Percentiles rank a stretch among this genome's conserved stretches.
Conservation (phyloP, 2,113 vertebrate genomes). For the Thamnophis sirtalis region DNA sequence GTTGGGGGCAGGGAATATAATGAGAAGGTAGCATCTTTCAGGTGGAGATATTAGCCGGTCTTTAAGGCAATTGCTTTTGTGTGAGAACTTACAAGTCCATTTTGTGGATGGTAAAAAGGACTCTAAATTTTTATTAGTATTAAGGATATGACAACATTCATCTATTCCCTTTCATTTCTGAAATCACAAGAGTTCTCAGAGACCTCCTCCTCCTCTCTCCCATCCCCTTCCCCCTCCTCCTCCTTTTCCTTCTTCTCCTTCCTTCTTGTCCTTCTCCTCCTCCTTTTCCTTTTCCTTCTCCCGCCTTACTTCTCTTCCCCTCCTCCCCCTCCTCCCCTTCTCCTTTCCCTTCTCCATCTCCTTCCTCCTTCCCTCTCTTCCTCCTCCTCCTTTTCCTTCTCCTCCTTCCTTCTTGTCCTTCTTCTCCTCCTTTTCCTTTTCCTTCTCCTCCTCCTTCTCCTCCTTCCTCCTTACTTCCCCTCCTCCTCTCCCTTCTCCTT, state of each 20-base stretch:
- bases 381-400: too few species aligned
- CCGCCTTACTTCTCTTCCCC: too few species aligned
- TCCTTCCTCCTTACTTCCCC: too few species aligned
- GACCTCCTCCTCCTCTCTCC: not conserved
- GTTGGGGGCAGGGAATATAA: not conserved
- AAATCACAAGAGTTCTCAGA: not conserved
- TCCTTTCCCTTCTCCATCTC: too few species aligned
- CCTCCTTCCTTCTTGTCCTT: too few species aligned
- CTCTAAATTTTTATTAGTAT: not conserved
- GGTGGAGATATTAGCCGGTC: not conserved
- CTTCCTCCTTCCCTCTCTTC: accelerated
- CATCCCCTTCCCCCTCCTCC: not conserved
- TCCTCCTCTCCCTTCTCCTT: too few species aligned
- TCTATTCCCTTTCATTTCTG: not conserved
- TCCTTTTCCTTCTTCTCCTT: accelerated
- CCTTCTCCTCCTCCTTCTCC: too few species aligned
- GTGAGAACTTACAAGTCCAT: not conserved
- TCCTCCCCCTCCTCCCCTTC: too few species aligned
- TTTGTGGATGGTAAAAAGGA: not conserved
- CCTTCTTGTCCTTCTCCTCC: too few species aligned
- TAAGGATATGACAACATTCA: not conserved
- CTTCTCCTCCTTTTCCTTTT: too few species aligned
- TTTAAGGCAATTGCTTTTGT: not conserved
- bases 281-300: accelerated
- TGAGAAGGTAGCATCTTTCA: not conserved